These are phyloP conservation scores for Enteromius paludinosus DNA, from an alignment of 2,797 vertebrate genomes.

Conservation along the genomic window DNA sequence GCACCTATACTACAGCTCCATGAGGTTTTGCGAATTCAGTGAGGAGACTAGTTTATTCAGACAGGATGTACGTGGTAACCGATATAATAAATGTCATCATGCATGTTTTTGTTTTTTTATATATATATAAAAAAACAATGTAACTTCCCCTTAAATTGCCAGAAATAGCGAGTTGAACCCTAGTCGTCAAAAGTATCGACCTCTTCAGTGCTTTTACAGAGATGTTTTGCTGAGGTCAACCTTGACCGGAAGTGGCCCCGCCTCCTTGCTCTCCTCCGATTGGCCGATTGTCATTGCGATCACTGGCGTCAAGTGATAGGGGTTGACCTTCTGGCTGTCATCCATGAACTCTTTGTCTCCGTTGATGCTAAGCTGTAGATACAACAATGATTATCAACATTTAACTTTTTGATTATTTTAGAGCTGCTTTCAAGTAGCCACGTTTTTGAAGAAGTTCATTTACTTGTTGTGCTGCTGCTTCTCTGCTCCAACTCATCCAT, in stretches of 20 bases:
- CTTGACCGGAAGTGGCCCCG: slow-evolving; percentile 89
- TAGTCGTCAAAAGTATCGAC: slow-evolving; percentile 55
- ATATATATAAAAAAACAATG: slow-evolving; percentile 48
- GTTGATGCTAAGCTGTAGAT: slow-evolving; percentile 86
- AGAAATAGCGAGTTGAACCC: slow-evolving; percentile 39
- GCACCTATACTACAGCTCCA: slow-evolving; percentile 46
- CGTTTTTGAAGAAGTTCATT: background rate
- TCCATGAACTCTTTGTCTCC: slow-evolving; percentile 91
- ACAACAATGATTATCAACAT: background rate
- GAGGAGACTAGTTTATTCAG: slow-evolving; percentile 48
- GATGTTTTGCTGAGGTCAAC: slow-evolving; percentile 92
- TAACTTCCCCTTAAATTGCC: slow-evolving; percentile 55
- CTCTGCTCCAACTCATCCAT: background rate
- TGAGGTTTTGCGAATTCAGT: slow-evolving; percentile 56
- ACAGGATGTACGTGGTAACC: slow-evolving; percentile 37
- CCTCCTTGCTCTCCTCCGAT: slow-evolving; percentile 78
- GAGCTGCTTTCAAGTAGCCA: background rate
- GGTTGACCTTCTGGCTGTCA: slow-evolving; percentile 79
- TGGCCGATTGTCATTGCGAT: slow-evolving; percentile 82
- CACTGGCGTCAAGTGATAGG: slow-evolving; percentile 82
- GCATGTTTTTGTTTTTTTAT: slow-evolving; percentile 37
- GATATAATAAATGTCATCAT: slow-evolving; percentile 53
- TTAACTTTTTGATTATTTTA: background rate
- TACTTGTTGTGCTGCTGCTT: slow-evolving; percentile 7
- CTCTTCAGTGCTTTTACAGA: slow-evolving; percentile 75